A percentile compares a stretch with the other conserved stretches of the same genome.
Evolutionary conservation across 2,113 vertebrate genomes (phyloP).

Genomic region (Synodontis membranacea): DNA sequence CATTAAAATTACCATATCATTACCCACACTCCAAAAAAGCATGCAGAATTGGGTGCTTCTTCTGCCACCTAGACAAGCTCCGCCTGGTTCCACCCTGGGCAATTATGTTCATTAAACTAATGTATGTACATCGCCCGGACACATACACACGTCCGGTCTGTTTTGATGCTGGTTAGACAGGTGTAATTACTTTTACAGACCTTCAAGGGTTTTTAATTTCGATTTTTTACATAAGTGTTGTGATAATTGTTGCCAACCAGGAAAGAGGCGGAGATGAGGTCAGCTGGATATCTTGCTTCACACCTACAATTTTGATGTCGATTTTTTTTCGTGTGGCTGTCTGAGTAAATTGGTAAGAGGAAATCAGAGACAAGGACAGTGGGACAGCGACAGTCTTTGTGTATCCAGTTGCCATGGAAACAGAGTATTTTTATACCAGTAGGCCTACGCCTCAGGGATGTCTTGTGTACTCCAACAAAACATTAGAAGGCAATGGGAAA

Average conservation of each 20-base stretch:
- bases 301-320: no score
- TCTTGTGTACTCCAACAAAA: conserved; percentile 54
- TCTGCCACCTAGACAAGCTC: conserved; percentile 35
- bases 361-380: conserved; percentile 91
- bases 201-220: conserved; percentile 62
- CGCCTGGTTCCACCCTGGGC: conserved; percentile 58
- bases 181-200: conserved; percentile 63
- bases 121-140: conserved; percentile 50
- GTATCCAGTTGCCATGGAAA: conserved; percentile 58
- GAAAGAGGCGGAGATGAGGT: background rate
- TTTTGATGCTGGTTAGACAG: conserved; percentile 45
- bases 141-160: conserved; percentile 25
- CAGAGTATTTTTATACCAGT: conserved; percentile 47
- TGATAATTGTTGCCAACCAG: conserved; percentile 47
- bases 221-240: conserved; percentile 65
- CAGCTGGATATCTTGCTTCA: conserved; percentile 2
- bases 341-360: conserved; percentile 16
- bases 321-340: background rate
- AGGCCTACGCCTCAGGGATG: conserved; percentile 29
- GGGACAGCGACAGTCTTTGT: conserved; percentile 87
- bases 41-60: conserved; percentile 5
- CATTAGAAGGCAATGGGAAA: conserved; percentile 50
- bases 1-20: conserved; percentile 51
- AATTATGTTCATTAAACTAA: conserved; percentile 64
- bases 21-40: conserved; percentile 49